Evolutionary conservation across 2,113 vertebrate species (phyloP).

Genomic region (Ramphastos sulfuratus): DNA sequence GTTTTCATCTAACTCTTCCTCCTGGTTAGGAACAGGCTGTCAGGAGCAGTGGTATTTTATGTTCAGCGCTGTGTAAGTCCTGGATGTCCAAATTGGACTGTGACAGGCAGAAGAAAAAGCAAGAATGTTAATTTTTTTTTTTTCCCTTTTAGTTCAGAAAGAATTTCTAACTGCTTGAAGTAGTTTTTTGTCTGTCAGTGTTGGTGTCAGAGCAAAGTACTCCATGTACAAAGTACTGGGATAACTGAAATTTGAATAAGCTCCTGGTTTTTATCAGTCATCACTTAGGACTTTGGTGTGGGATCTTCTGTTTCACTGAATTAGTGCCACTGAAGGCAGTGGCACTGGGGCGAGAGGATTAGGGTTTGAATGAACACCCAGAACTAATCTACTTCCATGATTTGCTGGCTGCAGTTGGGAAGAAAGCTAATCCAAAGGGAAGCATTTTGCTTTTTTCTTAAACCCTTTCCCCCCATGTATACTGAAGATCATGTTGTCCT

Average conservation of each 20-base stretch:
- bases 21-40: background rate
- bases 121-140: background rate
- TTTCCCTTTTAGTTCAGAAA: background rate
- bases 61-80: background rate
- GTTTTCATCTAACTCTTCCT: slow-evolving; percentile 18
- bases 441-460: background rate
- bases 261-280: background rate
- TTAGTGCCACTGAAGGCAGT: background rate
- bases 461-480: background rate
- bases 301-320: background rate
- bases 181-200: background rate
- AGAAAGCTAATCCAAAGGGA: background rate
- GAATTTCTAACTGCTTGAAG: background rate
- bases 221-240: background rate
- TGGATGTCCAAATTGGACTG: background rate
- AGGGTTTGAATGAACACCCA: background rate
- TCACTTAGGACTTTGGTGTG: background rate
- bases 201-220: background rate
- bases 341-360: background rate
- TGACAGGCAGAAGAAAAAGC: background rate
- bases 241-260: background rate
- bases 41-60: background rate
- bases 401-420: background rate
- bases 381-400: slow-evolving; percentile 4
- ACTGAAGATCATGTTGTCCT: background rate